phyloP scores from a whole-genome alignment of 2,888 invertebrate species.

The Theretra japonica region DNA sequence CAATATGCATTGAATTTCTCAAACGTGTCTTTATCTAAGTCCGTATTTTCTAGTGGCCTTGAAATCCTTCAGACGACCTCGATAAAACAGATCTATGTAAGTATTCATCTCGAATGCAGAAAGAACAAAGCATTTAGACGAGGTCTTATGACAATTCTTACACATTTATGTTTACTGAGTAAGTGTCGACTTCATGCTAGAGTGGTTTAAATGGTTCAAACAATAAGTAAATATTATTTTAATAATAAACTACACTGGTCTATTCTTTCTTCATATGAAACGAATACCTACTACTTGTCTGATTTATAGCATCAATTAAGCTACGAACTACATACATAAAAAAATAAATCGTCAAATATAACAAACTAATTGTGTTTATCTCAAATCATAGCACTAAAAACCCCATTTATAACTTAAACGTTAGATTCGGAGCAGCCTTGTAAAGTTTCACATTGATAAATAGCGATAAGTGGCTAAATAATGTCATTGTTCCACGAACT shows the following conservation, averaged over 20 bases:
- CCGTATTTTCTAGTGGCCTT: not conserved
- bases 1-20: not conserved
- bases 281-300: too few relatives aligned
- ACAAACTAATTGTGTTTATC: not conserved
- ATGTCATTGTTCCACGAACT: constrained; percentile 20
- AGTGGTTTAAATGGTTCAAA: too few relatives aligned
- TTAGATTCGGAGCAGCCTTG: not conserved
- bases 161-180: too few relatives aligned
- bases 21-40: not conserved
- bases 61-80: constrained; percentile 13
- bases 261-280: too few relatives aligned
- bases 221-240: too few relatives aligned
- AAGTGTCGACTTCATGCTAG: too few relatives aligned
- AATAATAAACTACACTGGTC: too few relatives aligned
- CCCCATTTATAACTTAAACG: not conserved
- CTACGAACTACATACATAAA: not conserved
- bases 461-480: not conserved
- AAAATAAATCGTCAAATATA: not conserved
- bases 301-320: not conserved
- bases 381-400: not conserved
- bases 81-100: constrained; percentile 10
- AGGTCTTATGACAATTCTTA: constrained; percentile 5
- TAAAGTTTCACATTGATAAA: constrained; percentile 8
- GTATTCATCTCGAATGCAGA: constrained; percentile 18
- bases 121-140: constrained; percentile 12